Conservation (phyloP, 2,888 invertebrate species). For the Choristoneura rosaceana region DNA sequence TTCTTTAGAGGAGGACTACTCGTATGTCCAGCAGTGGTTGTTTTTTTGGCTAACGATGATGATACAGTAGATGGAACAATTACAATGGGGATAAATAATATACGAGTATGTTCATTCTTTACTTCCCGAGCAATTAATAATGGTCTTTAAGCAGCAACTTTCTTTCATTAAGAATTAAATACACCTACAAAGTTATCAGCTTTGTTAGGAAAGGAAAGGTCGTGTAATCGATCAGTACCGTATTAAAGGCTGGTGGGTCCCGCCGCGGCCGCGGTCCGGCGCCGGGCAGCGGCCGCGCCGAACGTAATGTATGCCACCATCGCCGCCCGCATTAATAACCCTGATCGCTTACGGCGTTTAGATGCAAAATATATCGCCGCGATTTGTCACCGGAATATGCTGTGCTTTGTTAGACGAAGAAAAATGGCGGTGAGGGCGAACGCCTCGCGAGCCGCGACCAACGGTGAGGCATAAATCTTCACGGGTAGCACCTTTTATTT, state of each 20-base stretch:
- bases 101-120: too few relatives aligned
- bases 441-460: not conserved
- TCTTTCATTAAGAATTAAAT: not conserved
- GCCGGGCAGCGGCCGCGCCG: not conserved
- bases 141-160: too few relatives aligned
- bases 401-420: conserved; percentile 19
- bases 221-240: not conserved
- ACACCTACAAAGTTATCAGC: not conserved
- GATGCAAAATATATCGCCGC: conserved; percentile 19
- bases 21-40: too few relatives aligned
- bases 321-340: conserved; percentile 20
- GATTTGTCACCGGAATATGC: conserved; percentile 20
- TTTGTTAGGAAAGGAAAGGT: not conserved
- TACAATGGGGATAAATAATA: too few relatives aligned
- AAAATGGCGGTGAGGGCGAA: not conserved
- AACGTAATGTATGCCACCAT: conserved; percentile 21
- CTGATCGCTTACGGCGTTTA: conserved; percentile 13
- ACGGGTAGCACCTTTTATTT: not conserved
- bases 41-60: too few relatives aligned
- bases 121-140: too few relatives aligned
- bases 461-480: not conserved
- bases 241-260: not conserved
- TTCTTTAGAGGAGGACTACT: too few relatives aligned
- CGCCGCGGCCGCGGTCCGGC: not conserved
- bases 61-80: too few relatives aligned